Base-by-base conservation (phyloP, 2,797 vertebrate genomes). In the Platyrinchus mystaceus region DNA sequence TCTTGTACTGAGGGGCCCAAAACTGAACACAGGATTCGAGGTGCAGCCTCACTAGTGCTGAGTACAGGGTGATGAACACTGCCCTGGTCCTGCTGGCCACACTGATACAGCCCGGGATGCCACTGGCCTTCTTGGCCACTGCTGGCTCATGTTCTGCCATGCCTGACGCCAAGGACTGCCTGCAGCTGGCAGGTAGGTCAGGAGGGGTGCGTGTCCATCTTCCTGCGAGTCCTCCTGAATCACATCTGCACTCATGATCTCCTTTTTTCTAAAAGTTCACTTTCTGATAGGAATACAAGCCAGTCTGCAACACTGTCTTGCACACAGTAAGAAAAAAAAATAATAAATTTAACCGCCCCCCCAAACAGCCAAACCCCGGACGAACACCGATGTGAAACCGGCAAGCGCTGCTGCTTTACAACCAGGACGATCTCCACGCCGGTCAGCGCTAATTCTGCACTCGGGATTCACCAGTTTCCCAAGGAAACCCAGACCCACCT, bases 51-150 rank as follows among this genome's bases (percentile, higher is more conserved):
- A 36, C 11, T 27, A 58, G 37, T 7, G 34, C 56, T 0, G 1
- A 63, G 10, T 2, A 6, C 37, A 52, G 7, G 0, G 0, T 27
- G 27, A 12, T 7, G 8, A 9, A 24, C 75, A 0, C 63, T 2
- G 7, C 14, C 23, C 34, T 3, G 12, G 2, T 14, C 27, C 75
- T 75, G 63, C 75, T 59, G 36, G 21, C 18, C 36, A 7, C 43
- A 3, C 39, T 47, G 44, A 1, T 3, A 2, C 7, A 63, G 11
- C 21, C 59, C 53, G n/a, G 22, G 19, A 44, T n/a, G 23, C 6
- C 7, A 0, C 8, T 13, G 41, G 16, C 36, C 30, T 55, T 8
- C 36, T 4, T 24, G 74, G 47, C 11, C 47, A 22, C 6, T 52
- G 4, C 30, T 15, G 27, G 53, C 3, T 80, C 47, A 1, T 4